Base-by-base conservation (phyloP, 1,140 invertebrate genomes). In the Zaprionus ornatus region DNA sequence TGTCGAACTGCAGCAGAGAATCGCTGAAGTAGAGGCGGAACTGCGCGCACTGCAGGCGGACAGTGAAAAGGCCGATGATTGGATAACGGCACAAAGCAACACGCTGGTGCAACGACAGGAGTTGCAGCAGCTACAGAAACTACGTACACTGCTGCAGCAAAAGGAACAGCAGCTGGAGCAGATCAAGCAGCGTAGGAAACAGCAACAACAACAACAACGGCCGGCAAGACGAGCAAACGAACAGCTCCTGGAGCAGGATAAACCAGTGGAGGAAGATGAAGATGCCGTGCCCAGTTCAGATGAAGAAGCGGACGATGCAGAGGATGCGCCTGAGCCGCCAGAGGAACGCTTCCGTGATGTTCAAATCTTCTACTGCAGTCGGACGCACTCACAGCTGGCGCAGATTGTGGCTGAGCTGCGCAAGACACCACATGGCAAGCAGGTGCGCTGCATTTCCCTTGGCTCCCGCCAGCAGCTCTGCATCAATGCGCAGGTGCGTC, bases 331-430 rank as follows among this genome's bases (percentile, higher is more conserved):
- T 72, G 59, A 60, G 42, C 19, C 9, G 13, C 0, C 4, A 1
- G 66, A 64, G 32, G 62, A 90, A 1, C 84, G 92, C 55, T 91
- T 93, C 65, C 92, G 93, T 1, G 88, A 93, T 73, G 93, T 91
- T 12, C 75, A 99, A 95, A 96, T 99, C 74, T 98, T 96, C 86
- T 99, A 98, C 93, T 98, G 98, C 84, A 99, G 98, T 75, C 94
- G 99, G 92, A 99, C 99, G 32, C 98, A 99, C 93, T 99, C 98
- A 9, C 99, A 99, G 92, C 93, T 99, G 25, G 95, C 97, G 2
- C 99, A 99, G 92, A 98, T 99, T 94, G 95, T 99, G 27, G 94
- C 95, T 60, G 99, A 99, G 94, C 94, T 99, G 0, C 95, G 97
- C 75, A 96, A 96, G 87, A 99, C 97, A 79, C 94, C 95, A 7